Conservation (phyloP, 1,140 invertebrate genomes). For the Solenopsis fugax region DNA sequence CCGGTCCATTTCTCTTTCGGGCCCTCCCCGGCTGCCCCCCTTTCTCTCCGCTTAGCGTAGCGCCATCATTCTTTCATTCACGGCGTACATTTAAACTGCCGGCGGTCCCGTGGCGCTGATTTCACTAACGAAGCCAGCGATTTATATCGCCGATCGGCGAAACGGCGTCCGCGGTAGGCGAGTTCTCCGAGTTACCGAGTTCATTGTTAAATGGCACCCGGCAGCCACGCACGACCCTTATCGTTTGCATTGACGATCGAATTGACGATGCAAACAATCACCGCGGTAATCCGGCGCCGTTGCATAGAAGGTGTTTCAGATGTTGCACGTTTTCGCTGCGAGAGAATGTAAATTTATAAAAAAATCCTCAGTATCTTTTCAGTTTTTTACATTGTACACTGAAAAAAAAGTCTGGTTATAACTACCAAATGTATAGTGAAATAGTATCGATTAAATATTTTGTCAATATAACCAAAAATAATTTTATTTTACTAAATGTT, state of each 20-base stretch:
- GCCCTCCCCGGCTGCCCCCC: conserved; percentile 7
- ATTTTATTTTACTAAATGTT: no score
- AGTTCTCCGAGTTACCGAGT: conserved; percentile 59
- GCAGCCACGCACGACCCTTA: conserved; percentile 71
- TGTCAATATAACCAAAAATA: no score
- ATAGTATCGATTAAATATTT: no score
- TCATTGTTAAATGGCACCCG: conserved; percentile 72
- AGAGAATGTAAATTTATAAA: background rate
- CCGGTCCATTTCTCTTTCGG: conserved; percentile 70
- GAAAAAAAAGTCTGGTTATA: no score
- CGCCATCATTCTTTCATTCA: conserved; percentile 66
- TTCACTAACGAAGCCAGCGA: conserved; percentile 79
- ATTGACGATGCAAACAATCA: conserved; percentile 29
- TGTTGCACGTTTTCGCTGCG: background rate
- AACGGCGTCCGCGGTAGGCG: conserved; percentile 69
- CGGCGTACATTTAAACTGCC: conserved; percentile 69
- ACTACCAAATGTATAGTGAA: no score
- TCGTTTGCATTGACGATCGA: conserved; percentile 63
- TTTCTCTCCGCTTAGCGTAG: conserved; percentile 62
- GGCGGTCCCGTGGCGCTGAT: conserved; percentile 74
- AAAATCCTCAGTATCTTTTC: background rate
- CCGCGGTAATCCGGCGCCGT: background rate
- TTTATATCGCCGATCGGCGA: conserved; percentile 74
- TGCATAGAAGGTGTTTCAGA: background rate
- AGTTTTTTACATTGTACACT: background rate